Conservation (phyloP, 2,113 vertebrate genomes). For the Poecile atricapillus region DNA sequence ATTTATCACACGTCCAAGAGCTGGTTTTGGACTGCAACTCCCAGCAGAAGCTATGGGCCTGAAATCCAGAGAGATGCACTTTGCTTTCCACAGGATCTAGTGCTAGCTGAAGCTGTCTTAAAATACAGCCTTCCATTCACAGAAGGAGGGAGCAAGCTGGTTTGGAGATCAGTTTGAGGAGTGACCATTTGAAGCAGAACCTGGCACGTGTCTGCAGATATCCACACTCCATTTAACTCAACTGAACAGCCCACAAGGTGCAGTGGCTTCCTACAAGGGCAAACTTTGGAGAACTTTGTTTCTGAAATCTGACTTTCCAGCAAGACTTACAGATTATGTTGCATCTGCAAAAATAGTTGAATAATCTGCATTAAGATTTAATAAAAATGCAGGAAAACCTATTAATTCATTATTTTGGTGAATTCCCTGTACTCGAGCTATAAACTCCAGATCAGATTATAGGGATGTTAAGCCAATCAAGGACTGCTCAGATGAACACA, state of each 20-base stretch:
- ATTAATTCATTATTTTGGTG: neutral
- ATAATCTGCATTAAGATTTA: neutral
- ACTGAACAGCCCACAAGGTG: neutral
- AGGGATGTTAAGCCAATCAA: neutral
- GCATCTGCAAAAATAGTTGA: neutral
- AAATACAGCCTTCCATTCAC: neutral
- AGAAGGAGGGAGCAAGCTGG: neutral
- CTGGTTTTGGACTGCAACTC: neutral
- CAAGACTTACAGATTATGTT: neutral
- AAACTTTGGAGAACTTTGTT: neutral
- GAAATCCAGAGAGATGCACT: neutral
- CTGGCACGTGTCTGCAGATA: neutral
- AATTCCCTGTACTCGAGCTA: neutral
- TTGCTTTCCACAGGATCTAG: neutral
- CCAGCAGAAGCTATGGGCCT: neutral
- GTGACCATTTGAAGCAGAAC: neutral
- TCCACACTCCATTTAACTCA: neutral
- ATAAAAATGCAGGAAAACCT: neutral
- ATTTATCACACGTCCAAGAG: neutral
- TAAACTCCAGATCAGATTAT: neutral
- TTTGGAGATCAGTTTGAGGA: neutral
- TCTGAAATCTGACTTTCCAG: neutral
- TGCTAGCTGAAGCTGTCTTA: neutral
- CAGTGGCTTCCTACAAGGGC: neutral
- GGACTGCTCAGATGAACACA: neutral